Conservation (phyloP, 2,888 invertebrate species). For the Neocrepidodera transversa region DNA sequence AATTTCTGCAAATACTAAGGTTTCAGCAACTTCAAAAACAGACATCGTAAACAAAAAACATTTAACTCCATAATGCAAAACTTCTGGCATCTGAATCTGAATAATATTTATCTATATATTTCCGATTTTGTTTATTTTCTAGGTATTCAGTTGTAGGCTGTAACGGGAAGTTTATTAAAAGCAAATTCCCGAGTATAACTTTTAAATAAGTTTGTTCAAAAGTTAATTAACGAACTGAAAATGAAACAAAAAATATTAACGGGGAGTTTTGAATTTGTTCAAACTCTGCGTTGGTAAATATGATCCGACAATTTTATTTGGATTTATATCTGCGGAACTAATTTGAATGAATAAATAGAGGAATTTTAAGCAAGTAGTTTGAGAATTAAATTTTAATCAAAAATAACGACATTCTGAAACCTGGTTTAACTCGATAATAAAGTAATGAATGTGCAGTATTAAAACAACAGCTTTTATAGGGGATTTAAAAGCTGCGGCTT, state of each 20-base stretch:
- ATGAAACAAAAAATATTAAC: slow-evolving; percentile 28
- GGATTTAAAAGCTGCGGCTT: not conserved
- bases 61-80: slow-evolving; percentile 42
- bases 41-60: slow-evolving; percentile 42
- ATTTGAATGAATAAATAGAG: slow-evolving; percentile 26
- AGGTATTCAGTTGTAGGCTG: slow-evolving; percentile 31
- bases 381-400: slow-evolving; percentile 7
- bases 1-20: slow-evolving; percentile 40
- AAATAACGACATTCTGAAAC: not conserved
- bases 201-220: slow-evolving; percentile 28
- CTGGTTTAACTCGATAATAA: not conserved
- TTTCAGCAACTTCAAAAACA: slow-evolving; percentile 36
- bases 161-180: slow-evolving; percentile 32
- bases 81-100: slow-evolving; percentile 37
- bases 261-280: not conserved
- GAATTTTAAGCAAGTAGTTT: slow-evolving; percentile 9
- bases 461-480: not conserved
- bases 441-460: slow-evolving; percentile 1
- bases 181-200: slow-evolving; percentile 32
- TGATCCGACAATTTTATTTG: slow-evolving; percentile 29
- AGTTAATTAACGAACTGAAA: slow-evolving; percentile 33
- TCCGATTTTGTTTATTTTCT: slow-evolving; percentile 30
- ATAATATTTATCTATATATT: slow-evolving; percentile 38
- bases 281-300: slow-evolving; percentile 24
- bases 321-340: slow-evolving; percentile 26